Base-by-base conservation (phyloP, 2,113 vertebrate genomes). In the Saccopteryx leptura region DNA sequence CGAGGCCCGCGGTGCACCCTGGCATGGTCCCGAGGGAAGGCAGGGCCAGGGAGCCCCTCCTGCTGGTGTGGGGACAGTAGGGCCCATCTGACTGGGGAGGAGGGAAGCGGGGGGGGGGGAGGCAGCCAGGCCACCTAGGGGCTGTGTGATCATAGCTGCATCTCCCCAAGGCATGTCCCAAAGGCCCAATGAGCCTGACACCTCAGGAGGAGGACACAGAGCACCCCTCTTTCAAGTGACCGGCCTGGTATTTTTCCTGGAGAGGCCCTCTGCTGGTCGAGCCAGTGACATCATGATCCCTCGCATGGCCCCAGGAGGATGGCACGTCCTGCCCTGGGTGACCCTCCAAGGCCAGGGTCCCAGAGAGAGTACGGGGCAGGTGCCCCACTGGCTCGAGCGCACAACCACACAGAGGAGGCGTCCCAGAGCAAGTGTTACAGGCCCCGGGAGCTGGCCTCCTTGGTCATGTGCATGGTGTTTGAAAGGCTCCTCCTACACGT, bases 401-500 rank as follows among this genome's bases (percentile, higher is more conserved):
- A 48, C n/a, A 5, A 48, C 14, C 21, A 0, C 12, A 1, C 2
- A 0, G 48, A 26, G 19, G 14, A 23, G 19, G 54, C 3, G 15
- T n/a, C 50, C 54, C 17, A 46, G 58, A 0, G 0, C 52, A 0
- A 7, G 23, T 5, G 24, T 26, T 48, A 11, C 46, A 31, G 2
- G 13, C 26, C 80, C 13, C 2, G 0, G 31, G 39, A 18, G 61
- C 0, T 1, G 46, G 17, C 66, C 50, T 13, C 52, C 54, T 84
- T 21, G 31, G 31, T 17, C 31, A n/a, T n/a, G 28, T 65, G 63
- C 26, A 65, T 3, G 48, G 0, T 39, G 39, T 39, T 39, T 39
- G 39, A 39, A 39, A 39, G 39, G 39, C 39, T 39, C 39, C 39
- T 39, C 39, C 39, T 39, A 39, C 39, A 39, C 39, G 63, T 11